Evolutionary conservation across 1,140 invertebrate species (phyloP).

Genomic region (Drosophila yakuba): DNA sequence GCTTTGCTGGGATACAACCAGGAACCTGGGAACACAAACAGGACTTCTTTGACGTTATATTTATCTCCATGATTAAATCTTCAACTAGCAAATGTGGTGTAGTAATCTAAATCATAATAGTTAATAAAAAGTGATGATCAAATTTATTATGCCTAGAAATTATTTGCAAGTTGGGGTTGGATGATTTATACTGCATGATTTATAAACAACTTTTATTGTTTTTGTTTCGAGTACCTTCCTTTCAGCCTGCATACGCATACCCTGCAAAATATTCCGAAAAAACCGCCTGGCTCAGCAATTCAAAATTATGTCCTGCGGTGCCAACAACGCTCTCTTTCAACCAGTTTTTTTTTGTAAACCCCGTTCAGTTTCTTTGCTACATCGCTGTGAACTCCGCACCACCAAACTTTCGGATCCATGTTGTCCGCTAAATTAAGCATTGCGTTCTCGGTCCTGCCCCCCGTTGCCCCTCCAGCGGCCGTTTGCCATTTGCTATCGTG

Average conservation of each 20-base stretch:
- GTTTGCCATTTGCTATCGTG: neutral
- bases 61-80: too few relatives aligned
- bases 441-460: slow-evolving; percentile 37
- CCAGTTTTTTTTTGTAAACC: slow-evolving; percentile 31
- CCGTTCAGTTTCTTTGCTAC: slow-evolving; percentile 1
- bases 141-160: too few relatives aligned
- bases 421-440: slow-evolving; percentile 81
- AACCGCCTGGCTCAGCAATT: slow-evolving; percentile 57
- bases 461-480: neutral
- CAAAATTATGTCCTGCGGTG: slow-evolving; percentile 74
- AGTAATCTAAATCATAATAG: too few relatives aligned
- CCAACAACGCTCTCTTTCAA: slow-evolving; percentile 40
- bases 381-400: slow-evolving; percentile 19
- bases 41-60: too few relatives aligned
- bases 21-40: too few relatives aligned
- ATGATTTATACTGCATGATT: too few relatives aligned
- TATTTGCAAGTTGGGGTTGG: too few relatives aligned
- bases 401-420: slow-evolving; percentile 59
- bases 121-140: too few relatives aligned
- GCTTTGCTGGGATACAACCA: too few relatives aligned
- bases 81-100: too few relatives aligned
- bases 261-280: neutral
- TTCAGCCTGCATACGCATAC: neutral
- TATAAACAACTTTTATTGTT: too few relatives aligned
- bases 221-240: neutral